Conservation (phyloP, 2,888 invertebrate genomes). For the Dinocampus coccinellae region DNA sequence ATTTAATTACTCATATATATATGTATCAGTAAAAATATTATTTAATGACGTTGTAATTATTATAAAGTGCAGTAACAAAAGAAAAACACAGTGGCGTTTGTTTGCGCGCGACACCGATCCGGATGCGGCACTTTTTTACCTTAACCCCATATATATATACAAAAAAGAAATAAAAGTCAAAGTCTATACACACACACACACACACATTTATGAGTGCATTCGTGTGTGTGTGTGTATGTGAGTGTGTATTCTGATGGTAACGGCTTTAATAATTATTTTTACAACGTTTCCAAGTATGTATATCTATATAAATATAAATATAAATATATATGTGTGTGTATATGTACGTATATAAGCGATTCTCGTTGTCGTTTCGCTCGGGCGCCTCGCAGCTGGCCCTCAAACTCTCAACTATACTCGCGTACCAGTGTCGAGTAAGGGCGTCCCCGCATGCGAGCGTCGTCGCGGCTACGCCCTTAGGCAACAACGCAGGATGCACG, state of each 20-base stretch:
- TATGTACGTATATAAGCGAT: slow-evolving; percentile 55
- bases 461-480: slow-evolving; percentile 56
- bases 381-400: slow-evolving; percentile 69
- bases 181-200: not conserved
- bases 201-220: not conserved
- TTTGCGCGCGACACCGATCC: slow-evolving; percentile 10
- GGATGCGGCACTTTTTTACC: slow-evolving; percentile 35
- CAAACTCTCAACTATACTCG: slow-evolving; percentile 45
- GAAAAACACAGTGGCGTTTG: not conserved
- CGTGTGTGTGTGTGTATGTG: slow-evolving; percentile 9
- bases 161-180: not conserved
- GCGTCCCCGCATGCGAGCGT: slow-evolving; percentile 48
- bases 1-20: not conserved
- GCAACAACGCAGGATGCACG: slow-evolving; percentile 59
- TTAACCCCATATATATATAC: slow-evolving; percentile 5
- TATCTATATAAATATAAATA: too few species aligned
- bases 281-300: slow-evolving; percentile 68
- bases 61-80: not conserved
- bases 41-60: not conserved
- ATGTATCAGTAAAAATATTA: not conserved
- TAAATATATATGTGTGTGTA: slow-evolving; percentile 9
- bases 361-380: slow-evolving; percentile 63
- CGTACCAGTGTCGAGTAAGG: slow-evolving; percentile 51
- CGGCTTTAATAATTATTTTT: slow-evolving; percentile 70
- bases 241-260: slow-evolving; percentile 54